These are phyloP conservation scores for Miltochrista miniata DNA, from an alignment of 2,888 invertebrate genomes.

Conservation along the genomic window DNA sequence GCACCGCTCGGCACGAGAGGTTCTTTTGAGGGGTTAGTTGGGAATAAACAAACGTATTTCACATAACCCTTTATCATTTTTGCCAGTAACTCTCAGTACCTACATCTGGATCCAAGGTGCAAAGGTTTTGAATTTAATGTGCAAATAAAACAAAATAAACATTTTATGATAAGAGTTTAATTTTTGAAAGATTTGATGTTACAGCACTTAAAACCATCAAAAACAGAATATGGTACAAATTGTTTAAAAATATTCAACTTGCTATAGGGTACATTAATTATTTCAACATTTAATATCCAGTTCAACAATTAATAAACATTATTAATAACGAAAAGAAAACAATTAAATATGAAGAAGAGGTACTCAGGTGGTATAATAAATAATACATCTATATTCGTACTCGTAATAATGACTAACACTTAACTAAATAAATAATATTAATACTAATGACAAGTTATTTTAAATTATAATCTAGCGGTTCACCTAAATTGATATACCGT, in stretches of 20 bases:
- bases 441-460: constrained; percentile 83
- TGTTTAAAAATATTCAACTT: constrained; percentile 23
- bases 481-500: constrained; percentile 73
- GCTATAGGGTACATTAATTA: constrained; percentile 25
- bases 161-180: constrained; percentile 48
- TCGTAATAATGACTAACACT: constrained; percentile 66
- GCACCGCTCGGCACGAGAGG: too few species aligned
- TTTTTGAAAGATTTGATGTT: constrained; percentile 38
- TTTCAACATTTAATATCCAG: constrained; percentile 31
- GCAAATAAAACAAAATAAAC: constrained; percentile 35
- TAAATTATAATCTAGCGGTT: constrained; percentile 79
- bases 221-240: constrained; percentile 26
- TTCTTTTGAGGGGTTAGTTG: too few species aligned
- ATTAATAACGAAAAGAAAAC: constrained; percentile 47
- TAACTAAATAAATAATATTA: constrained; percentile 81
- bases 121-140: too few species aligned
- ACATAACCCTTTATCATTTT: too few species aligned
- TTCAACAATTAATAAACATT: constrained; percentile 52
- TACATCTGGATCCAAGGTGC: too few species aligned
- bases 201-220: constrained; percentile 27
- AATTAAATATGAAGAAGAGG: constrained; percentile 73
- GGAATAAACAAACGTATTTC: too few species aligned
- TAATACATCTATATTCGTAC: constrained; percentile 64
- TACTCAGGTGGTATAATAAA: constrained; percentile 80
- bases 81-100: too few species aligned